Conservation (phyloP, 2,797 vertebrate species). For the Enteromius thamalakanensis region DNA sequence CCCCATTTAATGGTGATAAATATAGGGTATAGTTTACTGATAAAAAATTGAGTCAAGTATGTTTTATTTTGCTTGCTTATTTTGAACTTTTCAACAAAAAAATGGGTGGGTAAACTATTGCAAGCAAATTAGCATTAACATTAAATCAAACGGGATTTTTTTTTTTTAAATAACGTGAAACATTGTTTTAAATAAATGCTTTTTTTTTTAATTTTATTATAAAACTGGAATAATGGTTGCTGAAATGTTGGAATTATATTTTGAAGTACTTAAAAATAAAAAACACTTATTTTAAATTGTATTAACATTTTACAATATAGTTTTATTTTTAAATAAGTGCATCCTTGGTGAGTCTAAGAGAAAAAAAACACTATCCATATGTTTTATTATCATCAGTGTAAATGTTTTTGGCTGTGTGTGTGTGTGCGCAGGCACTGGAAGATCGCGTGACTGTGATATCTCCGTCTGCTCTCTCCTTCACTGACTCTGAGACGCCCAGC, state of each 20-base stretch:
- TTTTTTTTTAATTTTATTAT: background rate
- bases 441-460: conserved; percentile 89
- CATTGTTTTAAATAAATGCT: background rate
- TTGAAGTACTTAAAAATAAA: background rate
- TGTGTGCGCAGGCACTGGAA: conserved; percentile 84
- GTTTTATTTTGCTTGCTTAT: background rate
- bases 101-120: background rate
- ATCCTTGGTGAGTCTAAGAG: background rate
- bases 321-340: background rate
- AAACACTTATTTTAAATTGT: background rate
- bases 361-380: conserved; percentile 23
- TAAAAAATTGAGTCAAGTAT: background rate
- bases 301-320: background rate
- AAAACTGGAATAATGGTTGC: background rate
- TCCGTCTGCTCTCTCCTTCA: conserved; percentile 87
- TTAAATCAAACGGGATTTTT: background rate
- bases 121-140: background rate
- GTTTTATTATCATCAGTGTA: conserved; percentile 33
- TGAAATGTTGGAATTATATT: background rate
- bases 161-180: too few species aligned
- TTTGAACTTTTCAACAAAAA: background rate
- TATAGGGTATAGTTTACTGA: background rate
- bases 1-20: background rate
- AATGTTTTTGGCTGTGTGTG: conserved; percentile 37
- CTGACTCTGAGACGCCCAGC: conserved; percentile 83